Evolutionary conservation across 2,113 vertebrate species (phyloP).

Genomic region (Poecile atricapillus): DNA sequence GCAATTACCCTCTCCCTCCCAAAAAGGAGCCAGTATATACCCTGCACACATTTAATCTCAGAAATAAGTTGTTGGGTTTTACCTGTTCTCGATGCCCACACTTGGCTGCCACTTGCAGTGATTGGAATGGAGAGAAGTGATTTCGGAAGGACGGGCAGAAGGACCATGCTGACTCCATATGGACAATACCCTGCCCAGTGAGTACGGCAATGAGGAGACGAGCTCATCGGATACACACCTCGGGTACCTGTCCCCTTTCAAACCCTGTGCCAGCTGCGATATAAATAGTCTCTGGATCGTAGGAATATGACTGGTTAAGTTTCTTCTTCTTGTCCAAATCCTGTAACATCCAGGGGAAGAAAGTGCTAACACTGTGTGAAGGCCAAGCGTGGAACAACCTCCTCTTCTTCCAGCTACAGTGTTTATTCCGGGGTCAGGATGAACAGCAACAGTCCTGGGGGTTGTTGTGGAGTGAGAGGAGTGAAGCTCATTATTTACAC

Average conservation of each 20-base stretch:
- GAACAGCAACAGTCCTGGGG: background rate
- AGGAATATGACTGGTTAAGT: slow-evolving; percentile 64
- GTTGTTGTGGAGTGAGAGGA: background rate
- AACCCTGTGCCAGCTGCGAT: slow-evolving; percentile 69
- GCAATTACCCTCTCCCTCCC: background rate
- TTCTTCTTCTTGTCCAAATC: slow-evolving; percentile 76
- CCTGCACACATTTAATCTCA: background rate
- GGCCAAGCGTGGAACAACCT: slow-evolving; percentile 65
- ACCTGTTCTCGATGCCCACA: slow-evolving; percentile 69
- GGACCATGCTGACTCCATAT: slow-evolving; percentile 76
- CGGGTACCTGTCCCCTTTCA: slow-evolving; percentile 64
- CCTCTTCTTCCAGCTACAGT: slow-evolving; percentile 36
- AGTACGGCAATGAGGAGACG: slow-evolving; percentile 70
- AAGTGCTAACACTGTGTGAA: slow-evolving; percentile 80
- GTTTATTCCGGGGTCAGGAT: background rate
- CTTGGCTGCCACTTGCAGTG: slow-evolving; percentile 61
- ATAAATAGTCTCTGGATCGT: slow-evolving; percentile 71
- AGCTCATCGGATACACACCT: slow-evolving; percentile 40
- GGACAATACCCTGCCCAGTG: slow-evolving; percentile 71
- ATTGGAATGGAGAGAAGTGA: slow-evolving; percentile 55
- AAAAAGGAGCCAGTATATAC: background rate
- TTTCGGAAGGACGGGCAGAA: slow-evolving; percentile 47
- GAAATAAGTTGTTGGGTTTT: slow-evolving; percentile 45
- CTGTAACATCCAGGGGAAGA: slow-evolving; percentile 80
- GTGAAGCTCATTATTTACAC: background rate